Evolutionary conservation across 2,888 invertebrate genomes (phyloP).

Genomic region (Anagyrus pseudococci): DNA sequence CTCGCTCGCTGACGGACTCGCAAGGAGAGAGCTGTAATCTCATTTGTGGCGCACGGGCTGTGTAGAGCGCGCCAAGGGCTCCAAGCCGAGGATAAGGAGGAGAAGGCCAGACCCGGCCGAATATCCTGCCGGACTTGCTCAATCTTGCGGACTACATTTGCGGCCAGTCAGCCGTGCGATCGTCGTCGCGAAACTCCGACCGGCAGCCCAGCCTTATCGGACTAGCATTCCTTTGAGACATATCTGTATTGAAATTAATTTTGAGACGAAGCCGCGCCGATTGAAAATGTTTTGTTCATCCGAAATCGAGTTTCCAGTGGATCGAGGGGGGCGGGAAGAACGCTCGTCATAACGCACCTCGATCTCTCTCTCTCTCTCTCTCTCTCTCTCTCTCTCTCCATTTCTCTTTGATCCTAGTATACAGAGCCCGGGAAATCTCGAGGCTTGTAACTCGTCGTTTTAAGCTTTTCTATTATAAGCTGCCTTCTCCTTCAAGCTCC

Average conservation of each 20-base stretch:
- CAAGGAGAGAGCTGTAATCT: slow-evolving; percentile 20
- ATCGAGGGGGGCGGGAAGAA: not conserved
- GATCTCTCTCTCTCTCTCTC: too few species aligned
- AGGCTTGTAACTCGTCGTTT: too few species aligned
- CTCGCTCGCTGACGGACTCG: too few species aligned
- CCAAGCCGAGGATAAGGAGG: not conserved
- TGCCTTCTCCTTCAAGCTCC: too few species aligned
- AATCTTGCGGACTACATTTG: slow-evolving; percentile 55
- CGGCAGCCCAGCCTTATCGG: slow-evolving; percentile 4
- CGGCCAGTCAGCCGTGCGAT: slow-evolving; percentile 49
- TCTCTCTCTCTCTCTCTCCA: too few species aligned
- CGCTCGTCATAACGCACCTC: too few species aligned
- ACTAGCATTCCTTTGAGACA: slow-evolving; percentile 43
- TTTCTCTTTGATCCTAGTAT: too few species aligned
- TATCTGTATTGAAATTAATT: slow-evolving; percentile 58
- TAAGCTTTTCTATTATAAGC: too few species aligned
- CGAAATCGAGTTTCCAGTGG: not conserved
- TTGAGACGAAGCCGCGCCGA: not conserved
- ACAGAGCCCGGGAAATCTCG: too few species aligned
- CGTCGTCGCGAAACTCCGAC: slow-evolving; percentile 2
- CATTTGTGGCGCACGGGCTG: slow-evolving; percentile 21
- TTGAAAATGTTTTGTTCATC: too few species aligned
- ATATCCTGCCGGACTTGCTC: slow-evolving; percentile 46
- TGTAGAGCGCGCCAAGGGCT: slow-evolving; percentile 6
- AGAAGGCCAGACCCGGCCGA: too few species aligned